These are phyloP conservation scores for Steinernema khuongi DNA, from an alignment of 1,140 invertebrate genomes.

Conservation along the genomic window DNA sequence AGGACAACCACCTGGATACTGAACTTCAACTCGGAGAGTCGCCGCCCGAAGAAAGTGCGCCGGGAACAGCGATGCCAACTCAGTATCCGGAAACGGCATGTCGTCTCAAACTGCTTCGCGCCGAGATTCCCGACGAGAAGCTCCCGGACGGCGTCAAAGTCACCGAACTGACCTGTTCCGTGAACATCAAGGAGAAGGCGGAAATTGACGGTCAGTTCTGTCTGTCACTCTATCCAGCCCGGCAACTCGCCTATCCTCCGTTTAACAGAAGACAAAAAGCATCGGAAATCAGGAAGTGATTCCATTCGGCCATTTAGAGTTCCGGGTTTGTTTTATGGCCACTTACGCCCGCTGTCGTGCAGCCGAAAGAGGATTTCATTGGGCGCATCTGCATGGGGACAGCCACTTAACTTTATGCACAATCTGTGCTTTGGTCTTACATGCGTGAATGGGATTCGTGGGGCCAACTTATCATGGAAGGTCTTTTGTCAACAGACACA, in stretches of 20 bases:
- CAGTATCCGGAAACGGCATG: constrained; percentile 42
- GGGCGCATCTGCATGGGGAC: no score
- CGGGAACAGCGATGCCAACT: constrained; percentile 12
- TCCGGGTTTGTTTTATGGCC: background rate
- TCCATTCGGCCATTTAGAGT: background rate
- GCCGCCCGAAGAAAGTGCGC: background rate
- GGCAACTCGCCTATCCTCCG: background rate
- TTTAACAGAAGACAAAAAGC: background rate
- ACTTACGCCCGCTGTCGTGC: background rate
- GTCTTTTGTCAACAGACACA: no score
- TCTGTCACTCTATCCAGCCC: background rate
- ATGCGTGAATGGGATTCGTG: no score
- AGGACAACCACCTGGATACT: background rate
- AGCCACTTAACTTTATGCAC: no score
- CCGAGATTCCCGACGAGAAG: constrained; percentile 50
- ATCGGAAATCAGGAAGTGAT: background rate
- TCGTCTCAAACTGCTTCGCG: constrained; percentile 52
- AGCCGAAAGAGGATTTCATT: no score
- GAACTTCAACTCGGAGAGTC: background rate
- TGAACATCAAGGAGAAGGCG: constrained; percentile 58
- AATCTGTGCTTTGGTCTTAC: no score
- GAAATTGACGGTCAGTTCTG: constrained; percentile 52
- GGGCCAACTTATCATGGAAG: no score
- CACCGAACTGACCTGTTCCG: constrained; percentile 47
- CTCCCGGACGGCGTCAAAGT: constrained; percentile 47